These are phyloP conservation scores for Pelodiscus sinensis DNA, from an alignment of 2,113 vertebrate species.

Conservation along the genomic window DNA sequence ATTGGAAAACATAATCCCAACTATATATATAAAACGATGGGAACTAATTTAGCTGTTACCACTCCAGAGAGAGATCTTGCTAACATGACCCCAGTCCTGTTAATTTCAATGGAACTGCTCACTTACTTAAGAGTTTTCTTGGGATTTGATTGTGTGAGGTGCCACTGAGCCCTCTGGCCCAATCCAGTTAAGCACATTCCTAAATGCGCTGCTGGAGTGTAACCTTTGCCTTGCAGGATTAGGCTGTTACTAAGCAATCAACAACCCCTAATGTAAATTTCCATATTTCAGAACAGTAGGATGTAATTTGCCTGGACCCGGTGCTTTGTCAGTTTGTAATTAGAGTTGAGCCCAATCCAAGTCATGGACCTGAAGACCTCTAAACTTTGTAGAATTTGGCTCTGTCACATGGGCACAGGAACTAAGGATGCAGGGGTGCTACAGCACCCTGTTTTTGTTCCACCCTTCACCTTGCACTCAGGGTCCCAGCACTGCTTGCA, in stretches of 20 bases:
- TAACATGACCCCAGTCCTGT: not conserved
- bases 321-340: slow-evolving; percentile 15
- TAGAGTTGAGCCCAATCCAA: slow-evolving; percentile 7
- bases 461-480: too few relatives aligned
- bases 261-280: fast-evolving
- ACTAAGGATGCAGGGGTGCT: too few relatives aligned
- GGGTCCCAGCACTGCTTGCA: too few relatives aligned
- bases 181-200: not conserved
- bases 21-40: too few relatives aligned
- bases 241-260: not conserved
- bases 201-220: not conserved
- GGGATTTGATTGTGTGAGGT: not conserved
- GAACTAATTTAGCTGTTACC: too few relatives aligned
- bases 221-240: not conserved
- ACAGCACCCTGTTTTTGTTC: too few relatives aligned
- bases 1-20: too few relatives aligned
- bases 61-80: not conserved
- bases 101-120: not conserved
- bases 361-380: slow-evolving; percentile 35
- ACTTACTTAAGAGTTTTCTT: not conserved
- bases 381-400: slow-evolving; percentile 25
- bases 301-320: slow-evolving; percentile 15
- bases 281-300: slow-evolving; percentile 28
- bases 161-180: not conserved
- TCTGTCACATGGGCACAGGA: not conserved